These are phyloP conservation scores for Drosophila sechellia DNA, from an alignment of 1,140 invertebrate species.

Conservation along the genomic window DNA sequence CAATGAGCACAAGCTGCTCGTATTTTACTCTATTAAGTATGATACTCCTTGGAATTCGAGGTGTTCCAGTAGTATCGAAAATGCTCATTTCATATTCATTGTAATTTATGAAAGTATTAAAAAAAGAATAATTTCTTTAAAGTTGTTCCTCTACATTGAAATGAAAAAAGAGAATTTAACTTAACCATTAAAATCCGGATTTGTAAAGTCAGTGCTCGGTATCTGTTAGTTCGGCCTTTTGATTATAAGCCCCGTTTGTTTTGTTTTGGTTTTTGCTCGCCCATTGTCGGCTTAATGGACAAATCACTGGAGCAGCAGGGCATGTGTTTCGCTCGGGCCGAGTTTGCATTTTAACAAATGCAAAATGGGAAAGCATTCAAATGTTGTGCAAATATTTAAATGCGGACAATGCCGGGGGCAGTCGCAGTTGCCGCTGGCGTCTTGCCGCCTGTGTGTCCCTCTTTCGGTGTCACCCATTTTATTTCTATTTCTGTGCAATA, in stretches of 20 bases:
- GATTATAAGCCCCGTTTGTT: not conserved
- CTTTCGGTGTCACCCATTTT: slow-evolving; percentile 25
- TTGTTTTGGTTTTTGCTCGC: slow-evolving; percentile 16
- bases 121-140: too few relatives aligned
- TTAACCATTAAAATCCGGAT: too few relatives aligned
- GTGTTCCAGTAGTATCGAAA: not conserved
- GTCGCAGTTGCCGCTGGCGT: slow-evolving; percentile 9
- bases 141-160: too few relatives aligned
- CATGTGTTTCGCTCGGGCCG: slow-evolving; percentile 41
- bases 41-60: not conserved
- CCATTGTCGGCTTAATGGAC: slow-evolving; percentile 62
- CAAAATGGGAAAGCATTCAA: slow-evolving; percentile 74
- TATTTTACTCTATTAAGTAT: not conserved
- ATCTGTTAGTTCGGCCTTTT: not conserved
- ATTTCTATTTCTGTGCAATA: slow-evolving; percentile 55
- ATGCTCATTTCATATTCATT: not conserved
- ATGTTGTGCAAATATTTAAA: slow-evolving; percentile 78
- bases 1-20: slow-evolving; percentile 8
- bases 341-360: slow-evolving; percentile 65
- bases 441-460: slow-evolving; percentile 14
- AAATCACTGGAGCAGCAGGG: slow-evolving; percentile 46
- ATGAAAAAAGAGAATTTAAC: too few relatives aligned
- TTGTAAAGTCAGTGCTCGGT: not conserved
- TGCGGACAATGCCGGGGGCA: slow-evolving; percentile 65
- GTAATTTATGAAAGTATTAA: too few relatives aligned